Conservation (phyloP, 2,888 invertebrate species). For the Athripsodes cinereus region DNA sequence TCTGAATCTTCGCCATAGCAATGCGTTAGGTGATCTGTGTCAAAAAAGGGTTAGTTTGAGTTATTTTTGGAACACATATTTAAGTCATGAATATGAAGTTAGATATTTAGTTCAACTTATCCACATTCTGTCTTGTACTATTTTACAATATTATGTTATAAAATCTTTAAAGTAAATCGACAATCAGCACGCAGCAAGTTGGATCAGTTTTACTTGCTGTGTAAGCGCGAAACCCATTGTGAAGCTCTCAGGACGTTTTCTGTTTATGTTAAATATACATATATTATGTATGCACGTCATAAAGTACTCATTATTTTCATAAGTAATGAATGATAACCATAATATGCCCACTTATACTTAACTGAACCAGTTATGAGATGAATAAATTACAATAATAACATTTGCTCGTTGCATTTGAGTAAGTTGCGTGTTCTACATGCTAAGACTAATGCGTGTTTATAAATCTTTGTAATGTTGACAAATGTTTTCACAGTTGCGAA, state of each 20-base stretch:
- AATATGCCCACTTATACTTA: not conserved
- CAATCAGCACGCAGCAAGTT: conserved; percentile 21
- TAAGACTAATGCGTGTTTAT: not conserved
- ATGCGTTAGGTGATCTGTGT: no score
- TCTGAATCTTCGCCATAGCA: no score
- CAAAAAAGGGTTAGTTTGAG: no score
- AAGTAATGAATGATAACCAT: not conserved
- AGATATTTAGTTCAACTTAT: no score
- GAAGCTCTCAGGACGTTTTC: not conserved
- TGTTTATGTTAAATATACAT: not conserved
- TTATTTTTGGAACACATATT: no score
- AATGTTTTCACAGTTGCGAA: conserved; percentile 4
- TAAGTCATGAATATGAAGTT: no score
- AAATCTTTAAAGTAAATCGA: not conserved
- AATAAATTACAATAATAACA: not conserved
- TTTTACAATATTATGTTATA: no score
- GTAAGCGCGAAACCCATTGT: not conserved
- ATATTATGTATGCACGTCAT: not conserved
- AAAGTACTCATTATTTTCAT: not conserved
- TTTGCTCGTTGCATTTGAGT: not conserved
- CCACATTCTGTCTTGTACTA: no score
- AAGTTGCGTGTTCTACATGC: conserved; percentile 2
- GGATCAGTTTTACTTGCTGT: not conserved
- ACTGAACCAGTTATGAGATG: not conserved
- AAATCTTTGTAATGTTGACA: conserved; percentile 6